Base-by-base conservation (phyloP, 2,888 invertebrate species). In the Amaurobius ferox region DNA sequence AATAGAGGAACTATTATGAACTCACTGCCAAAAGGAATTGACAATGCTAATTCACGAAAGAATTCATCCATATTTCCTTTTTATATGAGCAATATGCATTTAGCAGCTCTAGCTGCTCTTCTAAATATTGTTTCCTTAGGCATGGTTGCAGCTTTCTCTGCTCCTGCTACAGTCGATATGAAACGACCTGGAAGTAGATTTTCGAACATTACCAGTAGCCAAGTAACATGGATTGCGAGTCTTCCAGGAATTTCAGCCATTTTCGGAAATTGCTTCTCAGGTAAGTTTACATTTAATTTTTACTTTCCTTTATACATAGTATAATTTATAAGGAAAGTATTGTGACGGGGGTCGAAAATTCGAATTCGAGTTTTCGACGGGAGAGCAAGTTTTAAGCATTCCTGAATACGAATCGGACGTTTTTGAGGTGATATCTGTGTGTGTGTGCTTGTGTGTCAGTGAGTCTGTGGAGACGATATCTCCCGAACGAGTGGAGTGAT, bases 191-290 rank as follows among this genome's bases (percentile, higher is more conserved):
- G 77, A 30, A 88, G 87, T 39, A 79, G 76, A 66, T 78, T 79
- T 64, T 26, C 29, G n/a, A 26, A 16, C 23, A 64, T 78, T 9
- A 55, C 72, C 16, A 80, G 44, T 6, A 77, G 72, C 7, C 79
- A 86, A 19, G 74, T 81, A 30, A 71, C 86, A 19, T 88, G 87
- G 88, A 79, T 88, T 28, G 86, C 83, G n/a, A 86, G 86, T 39
- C 55, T 86, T 13, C 79, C 87, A 28, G 83, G 83, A 23, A 76
- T 88, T 11, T 77, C 87, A n/a, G 88, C 87, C 9, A 64, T 88
- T 1, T 64, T 81, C 66, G 88, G 88, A 13, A 87, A 81, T 19
- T 23, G 86, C 3, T 29, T 88, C 1, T 71, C 86, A 6, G 88
- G 88, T 83, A 64, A 85, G 64, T 74, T 3, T 55, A 23, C 9